A percentile compares a stretch with the other conserved stretches of the same genome.
Conservation (phyloP, 2,113 vertebrate genomes). For the Haplochromis burtoni region DNA sequence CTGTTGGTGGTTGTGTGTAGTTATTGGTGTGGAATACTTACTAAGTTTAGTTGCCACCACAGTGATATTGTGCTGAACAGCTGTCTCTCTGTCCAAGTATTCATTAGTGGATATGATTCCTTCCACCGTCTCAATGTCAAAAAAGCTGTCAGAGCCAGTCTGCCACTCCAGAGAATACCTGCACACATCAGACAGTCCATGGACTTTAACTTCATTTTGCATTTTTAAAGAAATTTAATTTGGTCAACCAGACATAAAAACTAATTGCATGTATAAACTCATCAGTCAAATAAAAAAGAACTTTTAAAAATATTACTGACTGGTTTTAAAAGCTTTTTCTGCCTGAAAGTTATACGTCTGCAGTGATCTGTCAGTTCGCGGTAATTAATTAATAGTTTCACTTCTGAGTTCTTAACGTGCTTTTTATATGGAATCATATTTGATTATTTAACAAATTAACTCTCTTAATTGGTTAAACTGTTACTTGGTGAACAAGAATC, state of each 20-base stretch:
- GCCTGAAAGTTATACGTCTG: neutral
- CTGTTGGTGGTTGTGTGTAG: accelerated
- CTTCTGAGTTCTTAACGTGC: neutral
- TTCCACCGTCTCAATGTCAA: slow-evolving; percentile 82
- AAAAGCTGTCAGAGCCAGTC: slow-evolving; percentile 78
- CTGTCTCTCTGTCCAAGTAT: slow-evolving; percentile 85
- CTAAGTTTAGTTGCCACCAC: slow-evolving; percentile 92
- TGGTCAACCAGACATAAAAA: neutral
- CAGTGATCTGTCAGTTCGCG: neutral
- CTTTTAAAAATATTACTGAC: neutral
- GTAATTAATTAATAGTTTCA: neutral
- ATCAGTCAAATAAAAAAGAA: neutral
- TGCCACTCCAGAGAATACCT: slow-evolving; percentile 89
- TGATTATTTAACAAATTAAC: neutral
- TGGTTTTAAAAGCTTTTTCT: neutral
- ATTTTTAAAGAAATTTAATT: accelerated
- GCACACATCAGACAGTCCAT: neutral
- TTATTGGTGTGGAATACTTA: slow-evolving; percentile 74
- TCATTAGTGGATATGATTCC: slow-evolving; percentile 86
- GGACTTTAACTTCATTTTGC: neutral
- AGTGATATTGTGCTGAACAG: slow-evolving; percentile 83
- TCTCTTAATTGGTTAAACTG: neutral
- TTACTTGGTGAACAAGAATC: neutral
- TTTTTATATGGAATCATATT: neutral
- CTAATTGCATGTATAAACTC: neutral